Evolutionary conservation across 2,113 vertebrate species (phyloP).

Genomic region (Malurus elegans): DNA sequence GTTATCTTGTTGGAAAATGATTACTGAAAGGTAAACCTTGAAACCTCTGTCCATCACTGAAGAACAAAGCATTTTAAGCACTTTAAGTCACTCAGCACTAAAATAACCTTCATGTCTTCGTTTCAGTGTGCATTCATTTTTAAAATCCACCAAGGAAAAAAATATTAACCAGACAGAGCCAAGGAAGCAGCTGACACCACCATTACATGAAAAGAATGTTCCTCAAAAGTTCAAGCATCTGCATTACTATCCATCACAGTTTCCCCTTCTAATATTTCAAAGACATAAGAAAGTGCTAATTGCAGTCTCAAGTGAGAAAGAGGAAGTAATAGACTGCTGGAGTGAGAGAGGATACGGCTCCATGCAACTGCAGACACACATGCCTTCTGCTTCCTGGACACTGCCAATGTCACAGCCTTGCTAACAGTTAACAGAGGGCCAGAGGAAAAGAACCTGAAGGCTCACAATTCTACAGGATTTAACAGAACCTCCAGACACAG

Average conservation of each 20-base stretch:
- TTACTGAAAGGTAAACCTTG: not conserved
- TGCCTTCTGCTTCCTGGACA: not conserved
- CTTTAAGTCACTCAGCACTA: constrained; percentile 45
- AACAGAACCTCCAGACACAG: not conserved
- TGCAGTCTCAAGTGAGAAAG: constrained; percentile 63
- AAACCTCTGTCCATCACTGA: not conserved
- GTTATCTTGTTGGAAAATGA: not conserved
- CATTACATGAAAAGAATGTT: constrained; percentile 66
- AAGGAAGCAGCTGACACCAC: constrained; percentile 68
- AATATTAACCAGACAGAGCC: constrained; percentile 43
- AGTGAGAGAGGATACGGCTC: constrained; percentile 27
- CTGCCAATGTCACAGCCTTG: not conserved
- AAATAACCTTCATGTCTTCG: constrained; percentile 63
- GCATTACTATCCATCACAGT: constrained; percentile 56
- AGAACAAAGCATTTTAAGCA: constrained; percentile 12
- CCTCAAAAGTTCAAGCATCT: constrained; percentile 76
- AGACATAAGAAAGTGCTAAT: constrained; percentile 72
- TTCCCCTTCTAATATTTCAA: constrained; percentile 76
- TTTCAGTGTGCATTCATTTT: constrained; percentile 19
- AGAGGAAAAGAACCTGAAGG: not conserved
- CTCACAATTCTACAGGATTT: not conserved
- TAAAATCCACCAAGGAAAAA: constrained; percentile 50
- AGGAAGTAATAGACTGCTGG: constrained; percentile 65
- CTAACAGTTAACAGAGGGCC: not conserved
- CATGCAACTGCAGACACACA: not conserved